Conservation (phyloP, 1,140 invertebrate genomes). For the Acromyrmex charruanus region DNA sequence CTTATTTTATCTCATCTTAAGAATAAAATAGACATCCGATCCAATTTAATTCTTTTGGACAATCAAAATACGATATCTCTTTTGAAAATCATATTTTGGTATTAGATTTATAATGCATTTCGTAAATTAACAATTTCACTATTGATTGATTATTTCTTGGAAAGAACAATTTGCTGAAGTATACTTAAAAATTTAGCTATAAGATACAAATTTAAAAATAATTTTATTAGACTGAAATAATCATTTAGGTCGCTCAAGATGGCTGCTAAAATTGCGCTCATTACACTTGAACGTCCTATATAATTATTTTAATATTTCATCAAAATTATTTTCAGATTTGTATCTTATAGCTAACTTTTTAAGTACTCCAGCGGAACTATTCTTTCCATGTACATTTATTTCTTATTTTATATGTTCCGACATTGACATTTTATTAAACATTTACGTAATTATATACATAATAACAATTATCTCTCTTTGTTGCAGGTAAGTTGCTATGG, state of each 20-base stretch:
- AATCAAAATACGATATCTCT: background rate
- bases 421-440: background rate
- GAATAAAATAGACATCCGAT: background rate
- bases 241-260: no score
- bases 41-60: background rate
- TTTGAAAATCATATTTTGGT: background rate
- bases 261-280: no score
- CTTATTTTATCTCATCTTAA: background rate
- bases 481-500: constrained; percentile 42
- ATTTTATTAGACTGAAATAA: no score
- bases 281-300: no score
- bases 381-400: background rate
- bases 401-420: background rate
- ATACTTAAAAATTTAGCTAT: no score
- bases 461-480: background rate
- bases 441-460: background rate
- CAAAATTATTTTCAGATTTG: no score
- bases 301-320: no score
- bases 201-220: no score
- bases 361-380: no score
- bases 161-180: no score
- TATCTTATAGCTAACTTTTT: no score
- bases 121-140: background rate
- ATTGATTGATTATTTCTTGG: background rate
- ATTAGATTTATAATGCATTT: background rate